Percentiles rank a stretch among this genome's conserved stretches.
Conservation (phyloP, 2,113 vertebrate genomes). For the Barnardius zonarius region DNA sequence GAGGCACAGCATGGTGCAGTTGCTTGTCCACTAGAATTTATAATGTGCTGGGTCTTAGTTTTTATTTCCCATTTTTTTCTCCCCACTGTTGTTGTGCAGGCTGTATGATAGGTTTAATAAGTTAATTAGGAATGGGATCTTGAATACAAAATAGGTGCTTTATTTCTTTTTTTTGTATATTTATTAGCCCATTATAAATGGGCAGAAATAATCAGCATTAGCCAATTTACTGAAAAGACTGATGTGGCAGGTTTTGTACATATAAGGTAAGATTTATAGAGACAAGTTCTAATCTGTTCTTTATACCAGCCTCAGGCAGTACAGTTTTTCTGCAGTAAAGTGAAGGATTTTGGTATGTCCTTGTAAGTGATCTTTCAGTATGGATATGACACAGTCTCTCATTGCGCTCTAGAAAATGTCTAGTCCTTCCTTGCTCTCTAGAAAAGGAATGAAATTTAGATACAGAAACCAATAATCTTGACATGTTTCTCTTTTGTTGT, state of each 20-base stretch:
- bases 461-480: not conserved
- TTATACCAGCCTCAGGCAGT: not conserved
- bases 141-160: not conserved
- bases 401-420: not conserved
- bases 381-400: not conserved
- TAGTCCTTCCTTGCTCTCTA: not conserved
- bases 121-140: constrained; percentile 12
- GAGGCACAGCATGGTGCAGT: not conserved
- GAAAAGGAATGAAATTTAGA: not conserved
- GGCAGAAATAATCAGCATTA: not conserved
- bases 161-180: not conserved
- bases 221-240: not conserved
- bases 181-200: not conserved
- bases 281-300: not conserved
- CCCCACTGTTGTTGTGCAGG: not conserved
- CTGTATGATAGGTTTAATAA: not conserved
- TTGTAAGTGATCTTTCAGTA: not conserved
- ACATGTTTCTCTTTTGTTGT: not conserved
- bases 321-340: not conserved
- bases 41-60: not conserved
- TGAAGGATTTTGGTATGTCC: not conserved
- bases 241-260: not conserved
- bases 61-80: not conserved
- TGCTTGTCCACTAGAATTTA: constrained; percentile 27
- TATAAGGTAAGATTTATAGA: not conserved